Percentiles rank a stretch among this genome's conserved stretches.
Conservation (phyloP, 1,140 invertebrate genomes). For the Metopolophium dirhodum region DNA sequence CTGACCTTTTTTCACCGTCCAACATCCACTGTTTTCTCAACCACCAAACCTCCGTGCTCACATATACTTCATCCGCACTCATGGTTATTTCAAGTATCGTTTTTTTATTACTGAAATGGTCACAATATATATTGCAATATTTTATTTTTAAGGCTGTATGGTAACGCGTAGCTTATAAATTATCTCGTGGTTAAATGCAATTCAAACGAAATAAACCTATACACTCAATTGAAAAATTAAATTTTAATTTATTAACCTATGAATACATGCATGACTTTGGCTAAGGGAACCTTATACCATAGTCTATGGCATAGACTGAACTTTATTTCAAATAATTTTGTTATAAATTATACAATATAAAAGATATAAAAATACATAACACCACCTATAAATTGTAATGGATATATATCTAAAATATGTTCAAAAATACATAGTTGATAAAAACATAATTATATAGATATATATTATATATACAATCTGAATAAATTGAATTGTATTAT, state of each 20-base stretch:
- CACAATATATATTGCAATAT: background rate
- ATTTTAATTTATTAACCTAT: background rate
- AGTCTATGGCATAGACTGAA: background rate
- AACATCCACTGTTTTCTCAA: constrained; percentile 9
- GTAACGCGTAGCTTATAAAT: background rate
- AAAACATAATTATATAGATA: no score
- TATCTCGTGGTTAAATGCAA: background rate
- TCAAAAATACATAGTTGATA: background rate
- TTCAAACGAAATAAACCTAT: background rate
- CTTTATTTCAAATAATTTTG: background rate
- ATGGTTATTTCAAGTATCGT: constrained; percentile 41
- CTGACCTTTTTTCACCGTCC: background rate
- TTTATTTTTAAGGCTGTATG: background rate
- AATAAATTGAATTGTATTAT: no score
- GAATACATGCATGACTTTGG: background rate
- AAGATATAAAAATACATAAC: background rate
- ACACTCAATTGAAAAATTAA: background rate
- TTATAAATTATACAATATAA: background rate
- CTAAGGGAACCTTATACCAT: background rate
- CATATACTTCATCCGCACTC: constrained; percentile 35
- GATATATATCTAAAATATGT: background rate
- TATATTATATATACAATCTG: background rate
- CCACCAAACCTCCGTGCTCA: background rate
- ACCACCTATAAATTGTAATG: background rate
- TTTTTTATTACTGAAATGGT: constrained; percentile 34